Base-by-base conservation (phyloP, 2,113 vertebrate species). In the Chloropsis cyanopogon region DNA sequence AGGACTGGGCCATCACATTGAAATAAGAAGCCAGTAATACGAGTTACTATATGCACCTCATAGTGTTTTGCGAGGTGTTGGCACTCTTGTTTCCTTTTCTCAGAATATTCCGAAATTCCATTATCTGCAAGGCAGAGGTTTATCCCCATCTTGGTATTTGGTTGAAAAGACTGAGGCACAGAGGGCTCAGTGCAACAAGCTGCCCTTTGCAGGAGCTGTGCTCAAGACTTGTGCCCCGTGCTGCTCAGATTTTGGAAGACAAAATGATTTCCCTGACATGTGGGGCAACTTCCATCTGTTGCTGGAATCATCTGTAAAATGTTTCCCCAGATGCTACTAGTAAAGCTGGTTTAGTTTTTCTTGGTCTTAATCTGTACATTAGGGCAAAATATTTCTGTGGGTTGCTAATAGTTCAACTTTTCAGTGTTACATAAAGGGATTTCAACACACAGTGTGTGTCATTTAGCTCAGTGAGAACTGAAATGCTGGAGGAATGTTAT, bases 321-420 rank as follows among this genome's bases (percentile, higher is more conserved):
- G 33, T 49, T 54, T 85, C 44, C 24, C 25, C 22, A 77, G 46
- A 44, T 61, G 37, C 53, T 21, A 41, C 13, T 14, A 42, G 20
- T 69, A 93, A 84, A 80, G 59, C n/a, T 81, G 31, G 7, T 69
- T 80, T 86, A n/a, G 31, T 49, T 95, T 83, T 84, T 60, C 73
- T 75, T 90, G 26, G 60, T 90, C 52, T 78, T 89, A 44, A 84
- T 54, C 53, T 64, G 7, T 41, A 82, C 61, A 75, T 92, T 20
- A 87, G 49, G 53, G 70, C 24, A 80, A 79, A 92, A 79, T 41
- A 80, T 59, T 91, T 78, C 47, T 60, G 60, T 82, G 61, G 49
- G 44, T 56, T 75, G 61, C 46, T 90, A 75, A 54, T 52, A 59
- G 73, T 66, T 82, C n/a, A 37, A 37, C 46, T 72, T n/a, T n/a